Evolutionary conservation across 2,797 vertebrate genomes (phyloP), one percentile per base, ranked within the genome.

Genomic region (Danionella dracula): DNA sequence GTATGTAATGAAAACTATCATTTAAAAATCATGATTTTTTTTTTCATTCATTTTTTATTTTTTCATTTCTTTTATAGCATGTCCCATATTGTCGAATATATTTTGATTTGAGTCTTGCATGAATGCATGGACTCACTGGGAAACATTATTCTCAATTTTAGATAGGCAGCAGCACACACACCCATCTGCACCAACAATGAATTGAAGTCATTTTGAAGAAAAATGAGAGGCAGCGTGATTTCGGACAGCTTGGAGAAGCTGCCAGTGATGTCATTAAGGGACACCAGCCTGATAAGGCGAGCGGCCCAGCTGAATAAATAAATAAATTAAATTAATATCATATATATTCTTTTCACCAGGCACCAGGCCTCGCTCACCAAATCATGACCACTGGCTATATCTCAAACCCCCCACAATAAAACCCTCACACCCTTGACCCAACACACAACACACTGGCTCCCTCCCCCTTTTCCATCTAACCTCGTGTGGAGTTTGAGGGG

Each of bases 271-370:
- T 84, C 86, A 87, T 87, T 85, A 87, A 78, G 81, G 78, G 81
- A 81, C 79, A 79, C 75, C 77, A 55, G 78, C 68, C 86, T 81
- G 83, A 88, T 86, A 86, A 83, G 79, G 79, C 81, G 75, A 78
- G 79, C 73, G 76, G 79, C 74, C 74, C 68, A 74, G 72, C 55
- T 86, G 87, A 88, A 90, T 90, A 87, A 87, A 89, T 89, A 88
- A 89, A 90, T 88, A 85, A 73, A 88, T 90, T 85, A 84, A 85
- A 88, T 84, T 85, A 67, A 82, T 83, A 85, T 82, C 77, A 84
- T 84, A 84, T 88, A 79, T 82, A 84, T 87, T 87, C 83, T 86
- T 85, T 86, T 85, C 79, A 79, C 82, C 83, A 81, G 81, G 78
- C 78, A 66, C 76, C 78, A 81, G 76, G 81, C 76, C 70, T 23